Evolutionary conservation across 2,888 invertebrate species (phyloP), one percentile per base, ranked within the genome.

Genomic region (Amorpha juglandis): DNA sequence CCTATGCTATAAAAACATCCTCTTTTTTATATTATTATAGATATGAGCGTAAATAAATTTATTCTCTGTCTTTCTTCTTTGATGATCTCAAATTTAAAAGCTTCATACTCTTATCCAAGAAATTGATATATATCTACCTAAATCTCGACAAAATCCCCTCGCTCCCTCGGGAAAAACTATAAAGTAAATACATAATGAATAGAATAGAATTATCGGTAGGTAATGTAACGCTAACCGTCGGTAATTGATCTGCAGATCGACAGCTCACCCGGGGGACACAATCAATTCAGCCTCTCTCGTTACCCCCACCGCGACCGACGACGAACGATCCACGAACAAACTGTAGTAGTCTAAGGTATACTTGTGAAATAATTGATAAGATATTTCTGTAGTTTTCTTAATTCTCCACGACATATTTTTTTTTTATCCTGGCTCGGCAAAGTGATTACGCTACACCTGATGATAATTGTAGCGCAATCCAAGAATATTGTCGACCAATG

Each of bases 241-340:
- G 51, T 66, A 63, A 66, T 66, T 63, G 66, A 53, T 53, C 66
- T 33, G 47, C 38, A 33, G 66, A 63, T 42, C 55, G 63, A 63
- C 63, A 52, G 42, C 21, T 48, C 19, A 53, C 66, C 35, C 35
- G 6, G n/a, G 66, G 63, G 63, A 63, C 55, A 53, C 55, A 52
- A 66, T 66, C 66, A 48, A 63, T 63, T 55, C 27, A 47, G 21
- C 19, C 55, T 7, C 58, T 8, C 12, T 42, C 19, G 58, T 58
- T 55, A 38, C 42, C 53, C 33, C 33, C 33, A 45, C 45, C 14
- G 14, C 45, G 7, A 14, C 6, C 9, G 11, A 3, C 45, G 42
- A 42, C 42, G 42, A 42, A 11, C 42, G 45, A 14, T 14, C 45
- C 11, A 7, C 38, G 9, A 38, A 9, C 9, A 9, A 0, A 19